Evolutionary conservation across 1,140 invertebrate species (phyloP), one percentile per base, ranked within the genome.

Genomic region (Cyclina sinensis): DNA sequence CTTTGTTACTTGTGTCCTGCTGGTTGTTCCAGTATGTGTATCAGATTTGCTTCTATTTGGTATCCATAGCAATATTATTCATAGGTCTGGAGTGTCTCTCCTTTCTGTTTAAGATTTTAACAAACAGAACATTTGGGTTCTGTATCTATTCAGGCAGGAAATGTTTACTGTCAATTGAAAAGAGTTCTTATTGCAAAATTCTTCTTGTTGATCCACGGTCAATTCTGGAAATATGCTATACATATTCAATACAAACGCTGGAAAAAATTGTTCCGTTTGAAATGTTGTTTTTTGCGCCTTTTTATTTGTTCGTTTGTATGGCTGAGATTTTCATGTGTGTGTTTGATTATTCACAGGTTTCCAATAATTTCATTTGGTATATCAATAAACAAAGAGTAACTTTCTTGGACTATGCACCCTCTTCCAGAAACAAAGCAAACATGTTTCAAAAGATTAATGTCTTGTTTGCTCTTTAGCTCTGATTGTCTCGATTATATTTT

Each of bases 141-240:
- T 0, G 81, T 70, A 27, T 18, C 5, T 43, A 48, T 84, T 46
- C 39, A 46, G 27, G 35, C 27, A 24, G 35, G 18, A 35, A 16
- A 65, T 27, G 18, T 27, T 14, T 82, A 82, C 18, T 12, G 5
- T 9, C 24, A 39, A 32, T 46, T 73, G 18, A 70, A 84, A 48
- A 70, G 48, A 32, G 16, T 82, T 21, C 16, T 65, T n/a, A 16
- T 82, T 16, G 80, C 57, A 37, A 54, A 82, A 62, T 62, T 82
- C 65, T 82, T 32, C 27, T 65, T 84, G 81, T 7, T 84, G 4
- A 70, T 84, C 30, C 70, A 84, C 48, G 0, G 39, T 4, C 70
- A 84, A 5, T 84, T 46, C 81, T 84, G 81, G 81, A 84, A 84
- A 30, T 12, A 70, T 43, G 16, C n/a, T 16, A 37, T 68, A 18